These are phyloP conservation scores for Drosophila affinis DNA, from an alignment of 2,888 invertebrate genomes.

Conservation along the genomic window DNA sequence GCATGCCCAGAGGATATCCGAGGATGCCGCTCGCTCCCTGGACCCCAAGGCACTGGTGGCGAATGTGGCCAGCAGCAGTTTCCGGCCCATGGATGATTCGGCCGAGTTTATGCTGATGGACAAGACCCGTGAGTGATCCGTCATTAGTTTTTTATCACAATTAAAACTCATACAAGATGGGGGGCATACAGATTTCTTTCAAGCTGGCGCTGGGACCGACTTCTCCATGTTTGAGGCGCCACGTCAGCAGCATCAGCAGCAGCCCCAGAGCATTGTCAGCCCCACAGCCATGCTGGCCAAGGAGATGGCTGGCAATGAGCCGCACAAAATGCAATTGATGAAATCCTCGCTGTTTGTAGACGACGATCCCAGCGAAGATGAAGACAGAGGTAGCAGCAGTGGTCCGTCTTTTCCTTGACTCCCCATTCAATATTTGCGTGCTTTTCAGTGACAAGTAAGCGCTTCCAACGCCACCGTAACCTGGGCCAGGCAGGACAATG, in stretches of 20 bases:
- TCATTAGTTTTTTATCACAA: not conserved
- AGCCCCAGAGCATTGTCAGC: slow-evolving; percentile 81
- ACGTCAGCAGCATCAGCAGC: slow-evolving; percentile 6
- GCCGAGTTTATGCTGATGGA: slow-evolving; percentile 80
- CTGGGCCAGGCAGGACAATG: slow-evolving; percentile 51
- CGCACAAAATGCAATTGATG: slow-evolving; percentile 91
- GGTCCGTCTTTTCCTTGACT: not conserved
- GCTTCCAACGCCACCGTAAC: slow-evolving; percentile 39
- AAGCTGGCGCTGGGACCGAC: slow-evolving; percentile 65
- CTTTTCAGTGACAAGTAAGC: not conserved
- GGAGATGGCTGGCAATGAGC: slow-evolving; percentile 86
- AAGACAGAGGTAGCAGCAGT: slow-evolving; percentile 33
- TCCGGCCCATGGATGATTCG: slow-evolving; percentile 75
- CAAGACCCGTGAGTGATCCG: slow-evolving; percentile 76
- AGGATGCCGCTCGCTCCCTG: slow-evolving; percentile 68
- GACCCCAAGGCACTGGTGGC: slow-evolving; percentile 69
- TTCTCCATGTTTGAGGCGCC: slow-evolving; percentile 75
- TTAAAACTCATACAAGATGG: not conserved
- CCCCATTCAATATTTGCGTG: not conserved
- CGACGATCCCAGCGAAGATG: slow-evolving; percentile 73
- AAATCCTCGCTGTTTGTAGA: slow-evolving; percentile 89
- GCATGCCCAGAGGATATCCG: slow-evolving; percentile 68
- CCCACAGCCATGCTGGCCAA: slow-evolving; percentile 87
- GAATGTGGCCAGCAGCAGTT: slow-evolving; percentile 55
- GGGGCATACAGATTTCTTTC: slow-evolving; percentile 74